phyloP scores from a whole-genome alignment of 2,797 vertebrate species.

The Bradypus variegatus region DNA sequence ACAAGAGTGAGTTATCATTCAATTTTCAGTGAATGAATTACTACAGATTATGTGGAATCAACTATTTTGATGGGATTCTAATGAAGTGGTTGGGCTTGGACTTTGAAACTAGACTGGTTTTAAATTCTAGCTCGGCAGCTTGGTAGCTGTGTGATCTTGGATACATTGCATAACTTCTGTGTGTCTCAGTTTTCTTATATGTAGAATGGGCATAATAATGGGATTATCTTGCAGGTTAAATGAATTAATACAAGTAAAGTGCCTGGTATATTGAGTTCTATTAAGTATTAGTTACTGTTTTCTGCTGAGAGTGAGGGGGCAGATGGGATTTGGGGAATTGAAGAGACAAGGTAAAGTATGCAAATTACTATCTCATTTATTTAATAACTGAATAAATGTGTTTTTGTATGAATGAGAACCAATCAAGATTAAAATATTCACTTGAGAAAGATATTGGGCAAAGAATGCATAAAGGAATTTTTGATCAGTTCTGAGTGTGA shows the following conservation, averaged over 20 bases:
- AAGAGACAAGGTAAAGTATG: background rate
- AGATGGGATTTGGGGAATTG: background rate
- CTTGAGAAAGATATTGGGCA: background rate
- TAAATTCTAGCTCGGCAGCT: conserved; percentile 25
- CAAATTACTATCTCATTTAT: conserved; percentile 16
- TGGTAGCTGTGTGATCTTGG: conserved; percentile 36
- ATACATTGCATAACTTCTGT: background rate
- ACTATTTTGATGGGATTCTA: conserved; percentile 25
- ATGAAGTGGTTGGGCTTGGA: background rate
- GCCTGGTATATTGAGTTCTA: conserved; percentile 9
- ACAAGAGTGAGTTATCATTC: background rate
- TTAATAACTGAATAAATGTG: conserved; percentile 1
- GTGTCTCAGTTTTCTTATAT: conserved; percentile 16
- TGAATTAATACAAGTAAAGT: background rate
- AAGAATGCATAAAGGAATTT: conserved; percentile 23
- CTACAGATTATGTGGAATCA: background rate
- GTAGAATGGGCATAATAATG: conserved; percentile 25
- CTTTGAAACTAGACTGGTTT: conserved; percentile 14
- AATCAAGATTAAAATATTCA: conserved; percentile 28
- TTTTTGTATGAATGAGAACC: conserved; percentile 31
- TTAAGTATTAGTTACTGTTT: conserved; percentile 9
- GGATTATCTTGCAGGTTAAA: background rate
- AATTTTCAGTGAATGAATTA: background rate
- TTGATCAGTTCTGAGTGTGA: background rate
- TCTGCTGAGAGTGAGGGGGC: background rate